Base-by-base conservation (phyloP, 2,113 vertebrate species). In the Silurus meridionalis region DNA sequence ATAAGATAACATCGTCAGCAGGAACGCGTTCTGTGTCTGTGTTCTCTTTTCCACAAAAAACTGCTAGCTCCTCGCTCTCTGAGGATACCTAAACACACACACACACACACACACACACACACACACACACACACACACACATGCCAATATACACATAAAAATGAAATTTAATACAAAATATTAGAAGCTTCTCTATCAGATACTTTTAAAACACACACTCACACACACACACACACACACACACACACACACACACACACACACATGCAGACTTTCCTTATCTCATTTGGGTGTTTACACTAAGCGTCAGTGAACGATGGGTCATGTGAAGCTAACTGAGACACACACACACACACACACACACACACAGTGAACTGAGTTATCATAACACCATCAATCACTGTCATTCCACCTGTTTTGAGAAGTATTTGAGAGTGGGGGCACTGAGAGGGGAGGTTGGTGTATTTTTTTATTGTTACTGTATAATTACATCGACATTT, bases 1-100 rank as follows among this genome's bases (percentile, higher is more conserved):
- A 97, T 0, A 92, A 89, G 87, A 98, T 93, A 28, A 95, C 87
- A 86, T 94, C 94, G 85, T 94, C 93, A 7, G 93, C 95, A 0
- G 98, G 98, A 5, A 97, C 95, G 75, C 92, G 94, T 88, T 99
- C 98, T 0, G 98, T 98, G 90, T 99, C 98, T 0, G 96, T 97
- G 0, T 94, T 92, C 90, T 97, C 96, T 67, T 88, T 91, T 4
- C 98, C 98, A 19, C 98, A 99, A 93, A 98, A 99, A 52, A 95
- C 92, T 0, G 94, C 96, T 91, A 98, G 91, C 75, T 96, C 91
- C 87, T 96, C 95, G 13, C 95, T 95, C 77, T 96, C 96, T 3
- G 95, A 85, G 60, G 60, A 85, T 4, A 90, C 94, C 94, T 97
- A 95, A 80, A 97, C 94, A 97, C 97, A 91, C 84, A 84, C 77